phyloP scores from a whole-genome alignment of 2,113 vertebrate genomes.

The Paramisgurnus dabryanus region DNA sequence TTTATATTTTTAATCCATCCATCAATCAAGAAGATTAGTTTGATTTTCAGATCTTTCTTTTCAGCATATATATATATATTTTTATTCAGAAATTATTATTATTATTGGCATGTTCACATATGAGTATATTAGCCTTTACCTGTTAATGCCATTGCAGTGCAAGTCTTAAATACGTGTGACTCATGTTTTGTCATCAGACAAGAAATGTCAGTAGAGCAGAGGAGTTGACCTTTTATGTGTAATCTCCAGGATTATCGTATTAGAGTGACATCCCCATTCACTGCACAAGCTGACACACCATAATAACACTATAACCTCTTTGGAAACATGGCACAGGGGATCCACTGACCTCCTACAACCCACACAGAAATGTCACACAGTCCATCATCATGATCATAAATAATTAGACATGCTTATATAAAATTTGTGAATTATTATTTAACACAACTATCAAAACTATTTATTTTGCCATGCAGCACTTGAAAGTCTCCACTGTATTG shows the following conservation, averaged over 20 bases:
- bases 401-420: too few species aligned
- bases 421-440: too few species aligned
- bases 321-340: neutral
- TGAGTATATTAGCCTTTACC: neutral
- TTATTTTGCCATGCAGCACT: too few species aligned
- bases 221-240: neutral
- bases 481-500: too few species aligned
- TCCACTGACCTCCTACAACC: neutral
- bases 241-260: constrained; percentile 13
- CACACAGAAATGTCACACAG: neutral
- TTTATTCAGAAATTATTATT: too few species aligned
- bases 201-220: constrained; percentile 11
- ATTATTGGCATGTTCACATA: neutral
- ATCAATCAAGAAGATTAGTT: neutral
- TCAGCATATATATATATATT: too few species aligned
- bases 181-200: neutral
- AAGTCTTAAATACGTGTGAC: neutral
- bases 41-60: neutral
- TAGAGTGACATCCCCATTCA: neutral
- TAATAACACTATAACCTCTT: constrained; percentile 18
- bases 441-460: too few species aligned
- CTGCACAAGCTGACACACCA: neutral
- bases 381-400: neutral
- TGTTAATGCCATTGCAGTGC: neutral
- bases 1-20: too few species aligned